Evolutionary conservation across 2,113 vertebrate species (phyloP).

Genomic region (Menidia beryllina): DNA sequence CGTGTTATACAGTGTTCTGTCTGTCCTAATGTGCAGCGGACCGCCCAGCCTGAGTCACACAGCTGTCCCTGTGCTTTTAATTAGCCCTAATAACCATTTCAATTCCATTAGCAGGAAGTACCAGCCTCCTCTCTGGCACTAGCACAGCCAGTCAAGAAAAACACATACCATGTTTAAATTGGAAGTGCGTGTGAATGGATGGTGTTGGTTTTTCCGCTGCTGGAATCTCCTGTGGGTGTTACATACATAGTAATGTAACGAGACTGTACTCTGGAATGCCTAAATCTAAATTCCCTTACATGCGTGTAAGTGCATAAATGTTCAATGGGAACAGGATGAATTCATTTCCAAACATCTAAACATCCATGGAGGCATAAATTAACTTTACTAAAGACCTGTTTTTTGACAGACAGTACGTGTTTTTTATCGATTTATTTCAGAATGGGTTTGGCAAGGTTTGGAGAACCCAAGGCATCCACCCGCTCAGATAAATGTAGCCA

Average conservation of each 20-base stretch:
- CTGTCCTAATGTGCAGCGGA: conserved; percentile 73
- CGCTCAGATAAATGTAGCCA: too few species aligned
- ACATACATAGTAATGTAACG: background rate
- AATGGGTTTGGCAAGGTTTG: too few species aligned
- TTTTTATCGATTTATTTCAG: too few species aligned
- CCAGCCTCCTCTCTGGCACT: conserved; percentile 62
- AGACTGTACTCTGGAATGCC: too few species aligned
- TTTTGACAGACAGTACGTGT: too few species aligned
- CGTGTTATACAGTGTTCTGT: conserved; percentile 57
- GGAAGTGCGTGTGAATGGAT: conserved; percentile 5
- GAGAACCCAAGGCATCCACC: too few species aligned
- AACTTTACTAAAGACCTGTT: too few species aligned
- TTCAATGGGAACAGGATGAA: too few species aligned
- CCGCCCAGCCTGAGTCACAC: conserved; percentile 73
- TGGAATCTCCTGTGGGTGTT: background rate
- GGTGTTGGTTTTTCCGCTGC: conserved; percentile 4
- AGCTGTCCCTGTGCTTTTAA: conserved; percentile 83
- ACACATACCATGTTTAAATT: conserved; percentile 18
- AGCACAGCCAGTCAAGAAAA: conserved; percentile 50
- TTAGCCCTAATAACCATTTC: conserved; percentile 84
- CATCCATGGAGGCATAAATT: too few species aligned
- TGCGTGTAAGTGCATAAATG: too few species aligned
- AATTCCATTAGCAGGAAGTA: conserved; percentile 82
- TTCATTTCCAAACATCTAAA: too few species aligned
- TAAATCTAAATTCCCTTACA: too few species aligned